These are phyloP conservation scores for Phalacrocorax carbo DNA, from an alignment of 2,113 vertebrate species.

Conservation along the genomic window DNA sequence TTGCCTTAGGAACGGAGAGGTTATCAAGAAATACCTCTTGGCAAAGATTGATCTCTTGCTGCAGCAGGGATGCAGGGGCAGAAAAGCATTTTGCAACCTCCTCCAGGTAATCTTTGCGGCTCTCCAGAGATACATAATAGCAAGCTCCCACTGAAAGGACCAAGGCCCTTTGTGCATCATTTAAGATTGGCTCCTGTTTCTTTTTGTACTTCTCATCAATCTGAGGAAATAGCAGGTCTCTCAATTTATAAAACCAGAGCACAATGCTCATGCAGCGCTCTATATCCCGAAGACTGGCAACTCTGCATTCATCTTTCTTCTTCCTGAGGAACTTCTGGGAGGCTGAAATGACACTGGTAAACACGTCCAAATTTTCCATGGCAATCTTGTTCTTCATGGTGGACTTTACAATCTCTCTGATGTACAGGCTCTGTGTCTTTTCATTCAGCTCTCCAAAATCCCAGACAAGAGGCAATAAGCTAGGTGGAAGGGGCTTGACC, in stretches of 20 bases:
- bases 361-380: not conserved
- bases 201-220: not conserved
- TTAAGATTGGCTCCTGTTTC: not conserved
- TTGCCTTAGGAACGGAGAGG: conserved; percentile 66
- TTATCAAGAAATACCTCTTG: conserved; percentile 74
- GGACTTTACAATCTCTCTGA: conserved; percentile 75
- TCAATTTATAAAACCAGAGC: conserved; percentile 76
- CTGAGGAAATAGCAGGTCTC: not conserved
- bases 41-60: conserved; percentile 65
- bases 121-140: conserved; percentile 77
- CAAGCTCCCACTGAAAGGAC: conserved; percentile 76
- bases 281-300: conserved; percentile 81
- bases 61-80: conserved; percentile 6
- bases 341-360: conserved; percentile 69
- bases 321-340: conserved; percentile 76
- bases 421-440: conserved; percentile 73
- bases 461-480: conserved; percentile 81
- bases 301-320: conserved; percentile 76
- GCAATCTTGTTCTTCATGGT: conserved; percentile 38
- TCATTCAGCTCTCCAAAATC: conserved; percentile 82
- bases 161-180: conserved; percentile 66
- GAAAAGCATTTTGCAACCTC: conserved; percentile 63
- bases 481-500: conserved; percentile 79
- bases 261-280: conserved; percentile 77
- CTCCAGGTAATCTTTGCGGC: conserved; percentile 64